Base-by-base conservation (phyloP, 2,113 vertebrate species). In the Dolichotis patagonum region DNA sequence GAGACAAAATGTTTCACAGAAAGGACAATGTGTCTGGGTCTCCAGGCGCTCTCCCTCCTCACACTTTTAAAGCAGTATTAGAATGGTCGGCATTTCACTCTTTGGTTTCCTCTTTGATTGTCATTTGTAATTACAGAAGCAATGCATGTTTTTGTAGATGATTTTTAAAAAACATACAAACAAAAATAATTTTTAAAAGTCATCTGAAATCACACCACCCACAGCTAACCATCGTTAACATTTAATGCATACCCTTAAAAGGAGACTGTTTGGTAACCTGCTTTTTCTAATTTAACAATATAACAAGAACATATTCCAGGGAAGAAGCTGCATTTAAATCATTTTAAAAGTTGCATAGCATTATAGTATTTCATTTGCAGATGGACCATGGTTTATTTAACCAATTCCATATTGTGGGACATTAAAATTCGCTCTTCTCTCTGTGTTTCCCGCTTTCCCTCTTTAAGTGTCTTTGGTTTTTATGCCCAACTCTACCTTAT, bases 181-280 rank as follows among this genome's bases (percentile, higher is more conserved):
- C 88, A 97, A 97, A 97, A 98, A 97, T 96, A 97, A 96, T 78
- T 96, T 97, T 97, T 92, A 92, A 97, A 97, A 97, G 96, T 97
- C 95, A 98, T 87, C 97, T 78, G 77, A 95, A 97, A 96, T 96
- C 96, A 96, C 90, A 98, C 92, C 94, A 93, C 82, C 94, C 92
- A 98, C 94, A 93, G 63, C 94, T 94, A 96, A 95, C 88, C 96
- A 92, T 92, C 63, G 87, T 82, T 97, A 96, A 96, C 96, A 97
- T 97, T 96, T 95, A 96, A 54, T 83, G 77, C 54, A 88, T 83
- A 88, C 92, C 96, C 92, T 97, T 96, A 97, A 97, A 97, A 96
- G 90, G 96, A 94, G 77, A 73, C 85, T 95, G 88, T 97, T 97
- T 95, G 92, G 92, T 95, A 97, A 95, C 86, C 90, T 96, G 95